Evolutionary conservation across 2,113 vertebrate genomes (phyloP).

Genomic region (Empidonax alnorum): DNA sequence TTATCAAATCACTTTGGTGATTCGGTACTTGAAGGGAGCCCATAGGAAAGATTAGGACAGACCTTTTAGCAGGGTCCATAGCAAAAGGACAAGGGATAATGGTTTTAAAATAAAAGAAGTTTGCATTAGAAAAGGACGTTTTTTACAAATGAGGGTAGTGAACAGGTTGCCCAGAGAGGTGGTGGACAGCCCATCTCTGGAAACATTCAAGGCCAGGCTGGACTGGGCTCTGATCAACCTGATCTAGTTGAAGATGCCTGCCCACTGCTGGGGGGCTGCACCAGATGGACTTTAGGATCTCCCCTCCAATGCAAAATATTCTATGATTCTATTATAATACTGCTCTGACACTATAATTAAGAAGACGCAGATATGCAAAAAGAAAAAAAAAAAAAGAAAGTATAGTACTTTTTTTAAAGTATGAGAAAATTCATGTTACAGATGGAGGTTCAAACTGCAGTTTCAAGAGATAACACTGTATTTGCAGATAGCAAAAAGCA

Average conservation of each 20-base stretch:
- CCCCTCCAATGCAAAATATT: background rate
- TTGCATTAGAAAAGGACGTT: background rate
- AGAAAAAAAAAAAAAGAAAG: background rate
- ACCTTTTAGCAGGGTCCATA: background rate
- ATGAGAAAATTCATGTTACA: background rate
- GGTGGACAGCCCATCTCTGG: background rate
- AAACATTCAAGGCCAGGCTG: background rate
- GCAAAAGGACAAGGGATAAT: background rate
- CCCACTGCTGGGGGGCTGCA: background rate
- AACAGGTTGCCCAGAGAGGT: background rate
- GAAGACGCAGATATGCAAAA: background rate
- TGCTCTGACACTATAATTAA: background rate
- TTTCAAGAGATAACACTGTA: background rate
- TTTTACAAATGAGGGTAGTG: background rate
- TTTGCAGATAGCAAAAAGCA: background rate
- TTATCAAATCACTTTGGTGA: background rate
- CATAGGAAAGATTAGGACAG: background rate
- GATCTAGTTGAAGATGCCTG: background rate
- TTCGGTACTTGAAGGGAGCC: background rate
- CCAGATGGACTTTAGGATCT: background rate
- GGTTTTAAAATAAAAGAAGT: background rate
- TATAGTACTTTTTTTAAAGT: background rate
- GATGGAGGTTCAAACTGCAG: background rate
- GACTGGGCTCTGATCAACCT: background rate
- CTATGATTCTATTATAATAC: background rate